These are phyloP conservation scores for Eolophus roseicapilla DNA, from an alignment of 2,113 vertebrate genomes.

Conservation along the genomic window DNA sequence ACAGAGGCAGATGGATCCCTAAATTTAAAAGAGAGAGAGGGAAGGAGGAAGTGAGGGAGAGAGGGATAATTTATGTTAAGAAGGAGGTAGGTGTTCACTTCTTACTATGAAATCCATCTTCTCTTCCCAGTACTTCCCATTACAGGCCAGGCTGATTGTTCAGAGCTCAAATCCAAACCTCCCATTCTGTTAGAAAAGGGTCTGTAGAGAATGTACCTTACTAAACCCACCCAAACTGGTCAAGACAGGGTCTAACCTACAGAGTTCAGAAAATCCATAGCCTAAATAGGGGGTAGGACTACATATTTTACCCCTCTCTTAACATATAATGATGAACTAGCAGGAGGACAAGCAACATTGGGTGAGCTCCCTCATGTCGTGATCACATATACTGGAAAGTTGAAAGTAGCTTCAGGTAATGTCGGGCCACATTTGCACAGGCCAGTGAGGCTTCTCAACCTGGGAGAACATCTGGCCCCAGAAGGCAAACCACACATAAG, in stretches of 20 bases:
- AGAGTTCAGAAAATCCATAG: background rate
- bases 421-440: background rate
- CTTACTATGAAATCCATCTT: background rate
- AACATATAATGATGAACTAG: background rate
- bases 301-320: background rate
- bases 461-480: background rate
- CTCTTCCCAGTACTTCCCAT: background rate
- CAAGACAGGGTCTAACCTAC: background rate
- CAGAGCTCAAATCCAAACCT: background rate
- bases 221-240: background rate
- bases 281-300: background rate
- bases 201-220: background rate
- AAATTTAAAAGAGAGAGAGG: background rate
- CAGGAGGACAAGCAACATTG: background rate
- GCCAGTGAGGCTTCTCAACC: background rate
- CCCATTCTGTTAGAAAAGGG: background rate
- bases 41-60: background rate
- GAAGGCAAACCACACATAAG: background rate
- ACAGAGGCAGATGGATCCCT: background rate
- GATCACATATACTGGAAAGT: background rate
- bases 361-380: background rate
- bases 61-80: background rate
- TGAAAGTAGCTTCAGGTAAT: background rate
- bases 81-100: background rate
- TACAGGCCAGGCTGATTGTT: background rate